Evolutionary conservation across 2,113 vertebrate genomes (phyloP), one percentile per base, ranked within the genome.

Genomic region (Bubalus kerabau): DNA sequence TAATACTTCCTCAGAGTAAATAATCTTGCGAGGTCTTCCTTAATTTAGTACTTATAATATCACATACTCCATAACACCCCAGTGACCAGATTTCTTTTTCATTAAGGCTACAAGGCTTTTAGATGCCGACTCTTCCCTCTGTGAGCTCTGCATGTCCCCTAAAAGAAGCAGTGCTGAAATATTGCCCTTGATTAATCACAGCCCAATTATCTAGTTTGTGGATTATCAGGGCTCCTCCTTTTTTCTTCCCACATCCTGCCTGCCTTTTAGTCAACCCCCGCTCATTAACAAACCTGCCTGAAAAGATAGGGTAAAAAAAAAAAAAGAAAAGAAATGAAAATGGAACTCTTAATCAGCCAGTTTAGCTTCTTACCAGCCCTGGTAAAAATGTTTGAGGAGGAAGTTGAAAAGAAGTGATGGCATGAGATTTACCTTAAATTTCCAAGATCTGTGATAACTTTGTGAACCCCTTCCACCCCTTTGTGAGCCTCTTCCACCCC

Each of bases 201-300:
- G 90, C 87, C 96, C 97, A 97, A 94, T 96, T 96, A 96, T 87
- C 90, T 91, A 91, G 83, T 83, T 93, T 78, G 83, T 78, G 87
- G 85, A 96, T 96, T 83, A 96, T 97, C 87, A 56, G 52, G 11
- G 30, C 60, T 67, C 84, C 93, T 90, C 93, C 95, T 95, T 94
- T 52, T 95, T 83, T 48, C 82, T 94, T 60, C 92, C 84, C 78
- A 97, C 88, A 96, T 96, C 59, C 91, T 85, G 76, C 91, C 82
- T 92, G 94, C 60, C 43, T 78, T 91, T 96, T 52, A 95, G 90
- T 60, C 30, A 50, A 67, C 57, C 59, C 36, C 50, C 76, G 86
- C 81, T 97, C 96, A 90, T 98, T 98, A 98, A 87, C 40, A 95
- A 96, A 89, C 43, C 90, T 97, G 56, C 56, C 84, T 94, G 76